Percentiles rank a stretch among this genome's conserved stretches.
These are phyloP conservation scores for Zele albiditarsus DNA, from an alignment of 2,888 invertebrate genomes.

Conservation along the genomic window DNA sequence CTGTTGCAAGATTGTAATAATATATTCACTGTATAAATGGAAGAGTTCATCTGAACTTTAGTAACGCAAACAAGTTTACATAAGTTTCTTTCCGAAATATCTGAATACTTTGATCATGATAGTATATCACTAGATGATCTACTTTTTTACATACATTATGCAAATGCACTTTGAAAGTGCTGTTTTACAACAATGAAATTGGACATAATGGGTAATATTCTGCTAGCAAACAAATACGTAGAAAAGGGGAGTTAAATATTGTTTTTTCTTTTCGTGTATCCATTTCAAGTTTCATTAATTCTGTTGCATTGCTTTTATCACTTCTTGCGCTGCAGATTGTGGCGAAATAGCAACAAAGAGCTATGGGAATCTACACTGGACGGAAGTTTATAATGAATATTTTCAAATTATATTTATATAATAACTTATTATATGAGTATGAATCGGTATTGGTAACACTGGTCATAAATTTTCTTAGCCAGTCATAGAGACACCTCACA, in stretches of 20 bases:
- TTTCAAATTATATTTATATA: neutral
- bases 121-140: no score
- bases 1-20: neutral
- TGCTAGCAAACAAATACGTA: no score
- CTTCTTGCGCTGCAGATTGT: slow-evolving; percentile 59
- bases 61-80: no score
- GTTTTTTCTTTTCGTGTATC: no score
- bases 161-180: no score
- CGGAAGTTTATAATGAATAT: slow-evolving; percentile 17
- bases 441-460: neutral
- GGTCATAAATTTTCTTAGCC: slow-evolving; percentile 3
- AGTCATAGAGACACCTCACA: neutral
- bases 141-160: no score
- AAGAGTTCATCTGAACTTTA: no score
- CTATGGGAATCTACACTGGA: slow-evolving; percentile 58
- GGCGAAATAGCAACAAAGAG: slow-evolving; percentile 59
- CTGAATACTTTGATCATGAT: no score
- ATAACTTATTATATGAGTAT: neutral
- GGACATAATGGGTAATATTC: no score
- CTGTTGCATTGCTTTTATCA: slow-evolving; percentile 60
- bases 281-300: slow-evolving; percentile 49
- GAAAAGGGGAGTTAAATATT: no score
- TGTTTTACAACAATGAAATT: no score
- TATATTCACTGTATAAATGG: neutral
- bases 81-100: no score